Conservation (phyloP, 2,888 invertebrate species). For the Elmis aenea region DNA sequence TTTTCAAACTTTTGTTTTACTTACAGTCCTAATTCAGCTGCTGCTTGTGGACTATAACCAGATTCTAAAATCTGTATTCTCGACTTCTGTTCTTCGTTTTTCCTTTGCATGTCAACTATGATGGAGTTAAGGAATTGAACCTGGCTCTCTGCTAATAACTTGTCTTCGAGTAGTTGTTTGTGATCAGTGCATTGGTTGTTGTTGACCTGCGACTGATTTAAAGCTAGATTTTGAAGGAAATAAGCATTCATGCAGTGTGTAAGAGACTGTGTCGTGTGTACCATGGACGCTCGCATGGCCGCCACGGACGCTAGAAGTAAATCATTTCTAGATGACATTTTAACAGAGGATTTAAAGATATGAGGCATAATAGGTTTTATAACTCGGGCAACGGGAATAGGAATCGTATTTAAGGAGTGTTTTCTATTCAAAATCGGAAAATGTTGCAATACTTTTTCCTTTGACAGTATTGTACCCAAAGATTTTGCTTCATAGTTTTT, state of each 20-base stretch:
- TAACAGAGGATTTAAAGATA: conserved; percentile 7
- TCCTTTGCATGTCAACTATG: conserved; percentile 92
- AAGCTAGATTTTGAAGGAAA: conserved; percentile 20
- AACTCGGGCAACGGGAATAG: conserved; percentile 19
- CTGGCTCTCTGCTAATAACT: conserved; percentile 64
- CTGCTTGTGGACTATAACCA: conserved; percentile 50
- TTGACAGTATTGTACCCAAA: too few species aligned
- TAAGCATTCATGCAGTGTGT: conserved; percentile 25
- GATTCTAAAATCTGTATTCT: conserved; percentile 73
- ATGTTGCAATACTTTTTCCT: background rate
- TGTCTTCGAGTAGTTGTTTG: conserved; percentile 54
- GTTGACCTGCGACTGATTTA: conserved; percentile 12
- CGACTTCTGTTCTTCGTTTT: conserved; percentile 78
- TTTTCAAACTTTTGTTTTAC: conserved; percentile 23
- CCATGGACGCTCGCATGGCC: conserved; percentile 18
- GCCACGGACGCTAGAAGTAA: conserved; percentile 6
- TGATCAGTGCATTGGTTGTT: conserved; percentile 27
- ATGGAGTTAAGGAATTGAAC: conserved; percentile 93
- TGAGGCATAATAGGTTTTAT: conserved; percentile 14
- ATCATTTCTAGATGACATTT: conserved; percentile 2
- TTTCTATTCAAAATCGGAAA: conserved; percentile 1
- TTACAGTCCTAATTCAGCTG: conserved; percentile 48
- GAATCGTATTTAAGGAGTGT: conserved; percentile 14
- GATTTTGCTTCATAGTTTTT: too few species aligned
- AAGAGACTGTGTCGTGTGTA: conserved; percentile 23